These are phyloP conservation scores for Alcedo quadribrachys DNA, from an alignment of 2,797 vertebrate genomes.

Conservation along the genomic window DNA sequence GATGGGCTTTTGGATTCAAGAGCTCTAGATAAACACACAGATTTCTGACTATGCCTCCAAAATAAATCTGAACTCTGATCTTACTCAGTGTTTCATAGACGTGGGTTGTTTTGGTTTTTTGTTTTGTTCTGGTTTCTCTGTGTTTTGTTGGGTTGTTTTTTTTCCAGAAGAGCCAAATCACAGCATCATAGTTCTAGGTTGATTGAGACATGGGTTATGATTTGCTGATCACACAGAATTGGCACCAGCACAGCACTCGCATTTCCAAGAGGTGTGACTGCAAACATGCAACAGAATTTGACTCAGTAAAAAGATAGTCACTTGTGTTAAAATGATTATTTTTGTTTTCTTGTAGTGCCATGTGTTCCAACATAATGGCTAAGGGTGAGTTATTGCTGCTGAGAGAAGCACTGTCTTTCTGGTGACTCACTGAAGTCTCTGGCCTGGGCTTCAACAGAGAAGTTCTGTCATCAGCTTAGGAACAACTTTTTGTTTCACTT, in stretches of 20 bases:
- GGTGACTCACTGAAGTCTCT: conserved; percentile 11
- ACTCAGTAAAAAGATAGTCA: background rate
- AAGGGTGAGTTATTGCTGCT: background rate
- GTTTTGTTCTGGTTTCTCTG: too few species aligned
- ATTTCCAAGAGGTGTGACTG: background rate
- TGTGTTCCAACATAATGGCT: background rate
- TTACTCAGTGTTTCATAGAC: background rate
- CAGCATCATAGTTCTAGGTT: background rate
- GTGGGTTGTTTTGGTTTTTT: background rate
- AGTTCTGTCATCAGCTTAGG: background rate
- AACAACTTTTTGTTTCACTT: background rate
- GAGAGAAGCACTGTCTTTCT: background rate
- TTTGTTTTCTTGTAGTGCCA: background rate
- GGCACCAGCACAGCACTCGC: background rate
- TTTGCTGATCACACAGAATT: background rate
- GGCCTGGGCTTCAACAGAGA: background rate
- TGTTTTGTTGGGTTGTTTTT: too few species aligned
- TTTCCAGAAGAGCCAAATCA: background rate
- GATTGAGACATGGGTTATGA: background rate
- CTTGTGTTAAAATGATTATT: background rate
- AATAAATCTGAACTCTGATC: background rate
- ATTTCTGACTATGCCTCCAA: background rate
- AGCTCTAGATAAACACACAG: background rate
- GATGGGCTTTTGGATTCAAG: background rate
- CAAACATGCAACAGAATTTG: background rate